Percentiles rank a stretch among this genome's conserved stretches.
phyloP scores from a whole-genome alignment of 1,140 invertebrate genomes.

The Drosophila auraria region DNA sequence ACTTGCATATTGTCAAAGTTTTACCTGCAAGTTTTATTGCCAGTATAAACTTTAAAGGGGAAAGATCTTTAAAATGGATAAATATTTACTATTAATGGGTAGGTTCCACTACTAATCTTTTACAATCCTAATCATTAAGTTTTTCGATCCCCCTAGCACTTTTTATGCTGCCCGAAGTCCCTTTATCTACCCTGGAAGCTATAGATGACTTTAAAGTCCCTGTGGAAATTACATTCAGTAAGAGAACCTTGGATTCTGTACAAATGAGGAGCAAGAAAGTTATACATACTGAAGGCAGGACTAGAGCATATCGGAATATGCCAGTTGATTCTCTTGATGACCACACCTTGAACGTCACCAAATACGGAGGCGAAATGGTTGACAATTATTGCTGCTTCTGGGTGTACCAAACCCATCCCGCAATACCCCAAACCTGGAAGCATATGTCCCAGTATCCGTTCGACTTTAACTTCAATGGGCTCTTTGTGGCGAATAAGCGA shows the following conservation, averaged over 20 bases:
- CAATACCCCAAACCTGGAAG: conserved; percentile 24
- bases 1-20: neutral
- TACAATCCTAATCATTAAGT: neutral
- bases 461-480: conserved; percentile 52
- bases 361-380: conserved; percentile 7
- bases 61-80: neutral
- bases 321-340: neutral
- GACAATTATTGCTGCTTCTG: conserved; percentile 66
- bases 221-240: conserved; percentile 31
- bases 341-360: neutral
- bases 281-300: conserved; percentile 23
- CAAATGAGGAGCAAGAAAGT: neutral
- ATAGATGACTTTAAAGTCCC: conserved; percentile 35
- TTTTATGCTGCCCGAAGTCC: neutral
- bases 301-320: conserved; percentile 10
- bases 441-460: conserved; percentile 45
- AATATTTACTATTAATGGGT: neutral
- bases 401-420: conserved; percentile 53
- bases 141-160: neutral
- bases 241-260: neutral
- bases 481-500: conserved; percentile 40
- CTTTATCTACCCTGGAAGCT: too few relatives aligned
- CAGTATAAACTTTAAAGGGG: neutral
- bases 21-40: neutral
- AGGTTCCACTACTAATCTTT: neutral